Conservation (phyloP, 2,888 invertebrate genomes). For the Morpho helenor region DNA sequence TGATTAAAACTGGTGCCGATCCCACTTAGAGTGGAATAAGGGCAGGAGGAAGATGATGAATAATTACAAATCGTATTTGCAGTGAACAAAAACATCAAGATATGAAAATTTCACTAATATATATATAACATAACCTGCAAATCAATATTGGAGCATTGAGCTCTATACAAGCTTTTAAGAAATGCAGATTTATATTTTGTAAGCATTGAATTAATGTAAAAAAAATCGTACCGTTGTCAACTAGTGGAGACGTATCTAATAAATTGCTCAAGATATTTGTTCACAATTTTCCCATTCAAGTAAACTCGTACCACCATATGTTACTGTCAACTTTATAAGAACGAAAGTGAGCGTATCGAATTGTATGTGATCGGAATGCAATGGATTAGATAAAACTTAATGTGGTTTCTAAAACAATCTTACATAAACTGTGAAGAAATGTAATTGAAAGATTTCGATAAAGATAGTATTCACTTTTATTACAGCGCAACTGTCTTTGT, state of each 20-base stretch:
- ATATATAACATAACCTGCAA: too few relatives aligned
- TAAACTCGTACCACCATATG: constrained; percentile 10
- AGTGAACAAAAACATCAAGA: too few relatives aligned
- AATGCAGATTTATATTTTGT: neutral
- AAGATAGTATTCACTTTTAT: neutral
- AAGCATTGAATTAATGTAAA: neutral
- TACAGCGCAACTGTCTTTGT: neutral
- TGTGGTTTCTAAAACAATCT: constrained; percentile 9
- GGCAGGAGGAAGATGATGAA: too few relatives aligned
- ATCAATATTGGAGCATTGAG: too few relatives aligned
- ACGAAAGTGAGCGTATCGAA: constrained; percentile 42
- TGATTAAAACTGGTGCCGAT: too few relatives aligned
- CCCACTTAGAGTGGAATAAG: too few relatives aligned
- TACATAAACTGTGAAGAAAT: constrained; percentile 5
- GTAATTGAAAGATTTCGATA: constrained; percentile 2
- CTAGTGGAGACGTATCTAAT: neutral
- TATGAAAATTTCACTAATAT: too few relatives aligned
- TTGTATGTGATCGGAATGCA: constrained; percentile 22
- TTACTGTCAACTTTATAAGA: constrained; percentile 34
- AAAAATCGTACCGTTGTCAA: neutral
- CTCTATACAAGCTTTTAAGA: too few relatives aligned
- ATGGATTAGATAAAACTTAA: constrained; percentile 12
- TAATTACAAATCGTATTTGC: too few relatives aligned
- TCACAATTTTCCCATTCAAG: constrained; percentile 10
- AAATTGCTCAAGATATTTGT: constrained; percentile 8